Conservation (phyloP, 2,797 vertebrate species). For the Falco concolor region DNA sequence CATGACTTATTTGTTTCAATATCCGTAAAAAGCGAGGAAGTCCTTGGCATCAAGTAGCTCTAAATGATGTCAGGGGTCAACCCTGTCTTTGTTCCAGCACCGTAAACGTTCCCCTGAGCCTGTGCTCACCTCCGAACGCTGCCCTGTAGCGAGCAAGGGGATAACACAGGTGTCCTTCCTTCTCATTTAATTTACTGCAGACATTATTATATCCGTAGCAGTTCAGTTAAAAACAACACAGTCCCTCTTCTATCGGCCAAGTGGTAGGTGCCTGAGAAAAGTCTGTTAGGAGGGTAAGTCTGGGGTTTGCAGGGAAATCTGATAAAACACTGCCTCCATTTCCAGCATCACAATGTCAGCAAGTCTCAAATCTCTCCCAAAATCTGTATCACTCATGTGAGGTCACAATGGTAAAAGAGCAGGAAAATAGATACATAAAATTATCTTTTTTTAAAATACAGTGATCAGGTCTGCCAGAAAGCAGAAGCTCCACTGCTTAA, state of each 20-base stretch:
- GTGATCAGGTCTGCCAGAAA: background rate
- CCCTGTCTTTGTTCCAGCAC: background rate
- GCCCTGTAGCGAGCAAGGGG: background rate
- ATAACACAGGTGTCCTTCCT: conserved; percentile 1
- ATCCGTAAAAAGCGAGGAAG: conserved; percentile 59
- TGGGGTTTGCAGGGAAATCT: background rate
- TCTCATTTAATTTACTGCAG: conserved; percentile 34
- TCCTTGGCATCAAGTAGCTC: conserved; percentile 51
- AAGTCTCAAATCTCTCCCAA: background rate
- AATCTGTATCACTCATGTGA: background rate
- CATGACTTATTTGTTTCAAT: conserved; percentile 68
- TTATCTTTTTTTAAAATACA: background rate
- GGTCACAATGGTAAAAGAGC: background rate
- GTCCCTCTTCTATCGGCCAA: background rate
- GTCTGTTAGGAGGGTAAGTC: background rate
- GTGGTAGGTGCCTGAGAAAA: background rate
- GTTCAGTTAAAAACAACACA: background rate
- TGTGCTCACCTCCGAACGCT: background rate
- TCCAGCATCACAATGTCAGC: background rate
- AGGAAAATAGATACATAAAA: background rate
- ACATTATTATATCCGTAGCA: background rate
- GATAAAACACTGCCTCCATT: background rate
- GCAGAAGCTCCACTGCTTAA: background rate
- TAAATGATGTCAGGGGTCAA: conserved; percentile 56
- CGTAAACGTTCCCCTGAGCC: background rate